Evolutionary conservation across 2,797 vertebrate species (phyloP), one percentile per base, ranked within the genome.

Genomic region (Ammospiza maritima): DNA sequence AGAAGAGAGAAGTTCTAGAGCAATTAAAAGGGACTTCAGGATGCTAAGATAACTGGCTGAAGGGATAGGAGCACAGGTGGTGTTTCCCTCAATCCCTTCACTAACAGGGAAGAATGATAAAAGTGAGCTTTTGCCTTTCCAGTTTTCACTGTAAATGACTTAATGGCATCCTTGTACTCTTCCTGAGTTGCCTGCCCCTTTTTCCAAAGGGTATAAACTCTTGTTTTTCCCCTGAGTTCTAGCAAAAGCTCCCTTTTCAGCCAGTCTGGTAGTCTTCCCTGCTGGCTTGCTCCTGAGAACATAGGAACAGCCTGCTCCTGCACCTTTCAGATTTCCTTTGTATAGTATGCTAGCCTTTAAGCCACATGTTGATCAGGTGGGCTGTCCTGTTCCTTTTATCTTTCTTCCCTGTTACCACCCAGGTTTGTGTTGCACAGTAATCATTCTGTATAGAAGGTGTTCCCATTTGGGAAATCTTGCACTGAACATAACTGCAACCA

Each of bases 401-500:
- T 36, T 57, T 65, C 44, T 48, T 57, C 11, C 20, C 25, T 65
- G 34, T 42, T 48, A 5, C 2, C 13, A 29, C 30, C 13, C n/a
- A 53, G 22, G 20, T 83, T 67, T 84, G 70, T 6, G 27, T 61
- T 78, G 57, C 8, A 13, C 38, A 30, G 14, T 53, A n/a, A 32
- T 76, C 23, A 44, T 64, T 84, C 42, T 84, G 19, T 27, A 16
- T 27, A 30, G 29, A 34, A 38, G 11, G 4, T 54, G 53, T 84
- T 47, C 17, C 29, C 34, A 8, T 18, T 30, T 42, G 45, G 45
- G 32, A 77, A 29, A 17, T 36, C 40, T 40, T 34, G 29, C 13
- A n/a, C 7, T 13, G 4, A 69, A 42, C 0, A 0, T 45, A 54
- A 65, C 27, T n/a, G 45, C 29, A 64, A 34, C 23, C 16, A 4